Evolutionary conservation across 2,888 invertebrate species (phyloP), one percentile per base, ranked within the genome.

Genomic region (Ametastegia equiseti): DNA sequence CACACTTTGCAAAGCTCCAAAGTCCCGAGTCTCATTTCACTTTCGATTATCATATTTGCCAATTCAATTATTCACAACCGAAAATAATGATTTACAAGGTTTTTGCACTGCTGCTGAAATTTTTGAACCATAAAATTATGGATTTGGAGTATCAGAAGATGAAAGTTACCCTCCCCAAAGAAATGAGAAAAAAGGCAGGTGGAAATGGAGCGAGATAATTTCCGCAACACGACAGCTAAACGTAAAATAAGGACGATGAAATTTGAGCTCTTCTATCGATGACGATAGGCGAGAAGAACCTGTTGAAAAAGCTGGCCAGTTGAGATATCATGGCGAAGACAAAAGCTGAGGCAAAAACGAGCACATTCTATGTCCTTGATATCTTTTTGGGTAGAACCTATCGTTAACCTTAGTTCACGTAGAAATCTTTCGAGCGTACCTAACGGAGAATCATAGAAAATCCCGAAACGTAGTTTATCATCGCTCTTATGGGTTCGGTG

Each of bases 361-460:
- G n/a, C 9, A 19, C 67, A 67, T n/a, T 19, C 19, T 39, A 5
- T 30, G 15, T 5, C 30, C 15, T 15, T 30, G n/a, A 30, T 45
- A 71, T 71, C 45, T 45, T 45, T 27, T 7, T 30, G 15, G 30
- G 27, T 47, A 19, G 71, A 13, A 13, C 39, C 27, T 7, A 23
- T 9, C 47, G 27, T 63, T 33, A 63, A 47, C 27, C 42, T n/a
- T n/a, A 42, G 47, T n/a, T n/a, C n/a, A n/a, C n/a, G n/a, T n/a
- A 47, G 30, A 71, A 71, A 47, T 47, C 47, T 36, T 23, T 45
- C 45, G 30, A 71, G 27, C 27, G 71, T 33, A n/a, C n/a, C n/a
- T n/a, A 75, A 54, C 54, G 36, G n/a, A 54, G 33, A 75, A 36
- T 50, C 75, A 54, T 33, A 75, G 75, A 54, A 75, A 75, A 54